Conservation (phyloP, 2,888 invertebrate genomes). For the Oxytorus armatus region DNA sequence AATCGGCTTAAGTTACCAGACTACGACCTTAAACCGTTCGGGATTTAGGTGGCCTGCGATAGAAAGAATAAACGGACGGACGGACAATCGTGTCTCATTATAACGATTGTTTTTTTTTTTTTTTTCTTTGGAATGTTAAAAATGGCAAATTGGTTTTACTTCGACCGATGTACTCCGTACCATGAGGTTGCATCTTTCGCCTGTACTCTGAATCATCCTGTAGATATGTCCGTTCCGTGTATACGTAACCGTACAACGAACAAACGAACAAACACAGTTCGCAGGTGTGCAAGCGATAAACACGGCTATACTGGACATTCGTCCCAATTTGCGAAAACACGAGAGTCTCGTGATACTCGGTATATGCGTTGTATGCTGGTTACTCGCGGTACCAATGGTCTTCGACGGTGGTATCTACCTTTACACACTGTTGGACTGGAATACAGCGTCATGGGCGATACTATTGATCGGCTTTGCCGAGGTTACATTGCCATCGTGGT, state of each 20-base stretch:
- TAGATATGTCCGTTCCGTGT: neutral
- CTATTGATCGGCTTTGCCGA: constrained; percentile 89
- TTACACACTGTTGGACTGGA: constrained; percentile 91
- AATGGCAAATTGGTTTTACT: too few relatives aligned
- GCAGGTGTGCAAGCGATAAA: constrained; percentile 90
- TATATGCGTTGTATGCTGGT: constrained; percentile 89
- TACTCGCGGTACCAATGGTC: constrained; percentile 91
- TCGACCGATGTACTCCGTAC: too few relatives aligned
- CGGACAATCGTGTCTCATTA: too few relatives aligned
- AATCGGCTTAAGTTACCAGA: too few relatives aligned
- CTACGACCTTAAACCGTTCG: too few relatives aligned
- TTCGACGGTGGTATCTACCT: constrained; percentile 91
- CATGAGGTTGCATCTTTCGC: too few relatives aligned
- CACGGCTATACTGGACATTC: constrained; percentile 88
- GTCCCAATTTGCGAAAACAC: constrained; percentile 87
- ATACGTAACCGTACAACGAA: constrained; percentile 7
- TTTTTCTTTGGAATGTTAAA: too few relatives aligned
- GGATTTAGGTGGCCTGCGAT: too few relatives aligned
- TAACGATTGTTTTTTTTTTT: too few relatives aligned
- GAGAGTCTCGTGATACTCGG: constrained; percentile 87
- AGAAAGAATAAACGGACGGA: too few relatives aligned
- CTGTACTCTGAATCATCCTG: too few relatives aligned
- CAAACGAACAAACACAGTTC: constrained; percentile 84
- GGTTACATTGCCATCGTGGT: constrained; percentile 89
- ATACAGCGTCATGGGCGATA: constrained; percentile 91